A percentile compares a stretch with the other conserved stretches of the same genome.
phyloP scores from a whole-genome alignment of 2,113 vertebrate genomes.

The Triplophysa siluroides region DNA sequence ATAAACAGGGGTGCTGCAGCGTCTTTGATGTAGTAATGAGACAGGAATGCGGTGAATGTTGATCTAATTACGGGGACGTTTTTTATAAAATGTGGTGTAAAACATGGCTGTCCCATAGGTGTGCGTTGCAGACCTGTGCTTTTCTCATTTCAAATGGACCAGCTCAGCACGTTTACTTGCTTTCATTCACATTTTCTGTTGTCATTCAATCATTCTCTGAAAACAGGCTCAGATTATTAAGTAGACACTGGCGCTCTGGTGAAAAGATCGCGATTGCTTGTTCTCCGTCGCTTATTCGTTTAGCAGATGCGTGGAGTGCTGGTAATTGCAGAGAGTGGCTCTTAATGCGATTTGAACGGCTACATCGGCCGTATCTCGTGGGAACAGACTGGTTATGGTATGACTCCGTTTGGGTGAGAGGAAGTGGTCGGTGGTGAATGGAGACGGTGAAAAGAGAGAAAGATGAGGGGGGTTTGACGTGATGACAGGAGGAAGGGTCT shows the following conservation, averaged over 20 bases:
- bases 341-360: constrained; percentile 47
- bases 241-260: not conserved
- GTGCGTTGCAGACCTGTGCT: not conserved
- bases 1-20: constrained; percentile 12
- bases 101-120: not conserved
- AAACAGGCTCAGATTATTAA: not conserved
- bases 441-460: constrained; percentile 25
- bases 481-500: constrained; percentile 44
- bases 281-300: constrained; percentile 40
- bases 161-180: not conserved
- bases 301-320: constrained; percentile 35
- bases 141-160: constrained; percentile 1
- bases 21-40: constrained; percentile 43
- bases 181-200: constrained; percentile 10
- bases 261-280: not conserved
- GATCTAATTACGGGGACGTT: constrained; percentile 43
- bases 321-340: constrained; percentile 48
- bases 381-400: constrained; percentile 30
- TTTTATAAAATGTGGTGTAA: constrained; percentile 27
- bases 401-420: constrained; percentile 39
- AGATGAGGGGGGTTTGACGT: constrained; percentile 24
- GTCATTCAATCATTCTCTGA: constrained; percentile 12
- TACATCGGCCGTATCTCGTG: constrained; percentile 42
- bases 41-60: constrained; percentile 49
- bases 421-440: constrained; percentile 38